Base-by-base conservation (phyloP, 2,113 vertebrate species). In the Protobothrops mucrosquamatus region DNA sequence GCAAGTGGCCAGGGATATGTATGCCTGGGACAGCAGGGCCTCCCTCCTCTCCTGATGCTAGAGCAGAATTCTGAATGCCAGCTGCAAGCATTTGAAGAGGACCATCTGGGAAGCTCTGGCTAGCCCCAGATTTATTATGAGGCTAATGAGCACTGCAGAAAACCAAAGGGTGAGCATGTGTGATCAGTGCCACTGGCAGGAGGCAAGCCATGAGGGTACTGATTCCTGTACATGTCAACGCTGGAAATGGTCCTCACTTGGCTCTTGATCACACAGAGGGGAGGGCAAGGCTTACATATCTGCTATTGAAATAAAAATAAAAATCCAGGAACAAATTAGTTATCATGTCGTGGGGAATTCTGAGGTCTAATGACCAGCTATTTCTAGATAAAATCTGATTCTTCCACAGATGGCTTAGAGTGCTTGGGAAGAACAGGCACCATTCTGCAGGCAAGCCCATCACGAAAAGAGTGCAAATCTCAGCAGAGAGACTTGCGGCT, bases 231-330 rank as follows among this genome's bases (percentile, higher is more conserved):
- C 74, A 93, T 91, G 64, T 92, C 91, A 87, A 87, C 90, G 94
- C 91, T 95, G 95, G 95, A 95, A 93, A 94, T 15, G 57, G 92
- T 22, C 46, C 89, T 94, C 61, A 94, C 61, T 91, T 96, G 96
- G 96, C 95, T 94, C 93, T 0, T 51, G 94, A 59, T 89, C 95
- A 89, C 87, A 92, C 91, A 91, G 94, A 95, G 95, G 86, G 94
- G 88, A 88, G 94, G 55, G 69, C 56, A 86, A 89, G 89, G 90
- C 95, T 96, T 95, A 95, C 94, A 94, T 95, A 95, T 93, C 96
- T 96, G 95, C 88, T 95, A 94, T 94, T 95, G 95, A 91, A 91
- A 91, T 97, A 95, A 97, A 96, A 97, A 46, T 10, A 39, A 88
- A 3, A 96, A 95, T 18, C 23, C 51, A 91, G 91, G 52, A 48